Evolutionary conservation across 2,113 vertebrate species (phyloP).

Genomic region (Diadophis punctatus): DNA sequence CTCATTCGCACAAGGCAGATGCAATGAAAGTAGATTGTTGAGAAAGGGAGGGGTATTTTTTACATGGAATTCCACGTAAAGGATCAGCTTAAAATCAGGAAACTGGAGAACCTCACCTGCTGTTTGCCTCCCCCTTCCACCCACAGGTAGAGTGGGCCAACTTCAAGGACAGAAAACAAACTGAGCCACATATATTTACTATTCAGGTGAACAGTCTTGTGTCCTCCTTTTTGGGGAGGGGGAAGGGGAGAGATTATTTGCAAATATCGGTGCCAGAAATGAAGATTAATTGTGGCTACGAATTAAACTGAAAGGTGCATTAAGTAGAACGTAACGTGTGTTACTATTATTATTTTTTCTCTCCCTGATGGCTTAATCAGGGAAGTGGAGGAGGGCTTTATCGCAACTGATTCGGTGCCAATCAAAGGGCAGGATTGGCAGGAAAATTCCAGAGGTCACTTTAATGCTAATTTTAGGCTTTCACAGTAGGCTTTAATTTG

Average conservation of each 20-base stretch:
- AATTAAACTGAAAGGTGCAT: not conserved
- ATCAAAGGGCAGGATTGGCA: not conserved
- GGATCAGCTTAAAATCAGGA: rapidly evolving
- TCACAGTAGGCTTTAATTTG: not conserved
- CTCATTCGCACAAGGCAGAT: constrained; percentile 54
- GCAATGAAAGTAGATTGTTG: constrained; percentile 24
- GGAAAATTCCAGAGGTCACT: not conserved
- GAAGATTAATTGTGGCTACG: not conserved
- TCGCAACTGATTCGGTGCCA: not conserved
- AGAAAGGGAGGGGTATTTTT: constrained; percentile 3
- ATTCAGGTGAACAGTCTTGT: not conserved
- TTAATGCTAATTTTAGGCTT: not conserved
- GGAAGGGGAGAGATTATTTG: not conserved
- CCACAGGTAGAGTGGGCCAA: not conserved
- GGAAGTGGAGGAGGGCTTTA: not conserved
- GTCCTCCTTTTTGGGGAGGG: not conserved
- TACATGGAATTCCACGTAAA: not conserved
- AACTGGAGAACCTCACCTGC: not conserved
- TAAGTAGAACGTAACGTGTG: not conserved
- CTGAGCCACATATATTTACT: not conserved
- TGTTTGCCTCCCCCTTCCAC: not conserved
- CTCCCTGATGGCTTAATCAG: not conserved
- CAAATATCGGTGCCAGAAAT: not conserved
- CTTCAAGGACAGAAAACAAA: no score
- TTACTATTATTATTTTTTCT: not conserved